Evolutionary conservation across 2,888 invertebrate genomes (phyloP), one percentile per base, ranked within the genome.

Genomic region (Eudemis profundana): DNA sequence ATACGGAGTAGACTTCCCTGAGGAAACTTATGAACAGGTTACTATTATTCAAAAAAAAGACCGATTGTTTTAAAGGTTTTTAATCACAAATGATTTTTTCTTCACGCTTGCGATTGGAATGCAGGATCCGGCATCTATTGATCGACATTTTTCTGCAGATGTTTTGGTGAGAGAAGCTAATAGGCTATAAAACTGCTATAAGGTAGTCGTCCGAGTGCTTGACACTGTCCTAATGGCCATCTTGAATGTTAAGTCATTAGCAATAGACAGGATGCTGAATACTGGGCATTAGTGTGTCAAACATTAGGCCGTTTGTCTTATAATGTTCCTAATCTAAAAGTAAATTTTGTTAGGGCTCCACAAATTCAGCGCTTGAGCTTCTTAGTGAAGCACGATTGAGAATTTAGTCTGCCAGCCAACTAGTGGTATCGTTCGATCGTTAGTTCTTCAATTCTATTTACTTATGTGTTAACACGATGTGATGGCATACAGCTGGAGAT

Each of bases 1-100:
- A 0, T 98, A 98, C 76, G 95, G 96, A n/a, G 96, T 97, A 17
- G 96, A 97, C 73, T 96, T 98, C 84, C 94, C 95, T 0, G 97
- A 98, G 72, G 95, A 96, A 71, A 93, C 95, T 0, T 93, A 95
- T 72, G 93, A 96, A 44, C 95, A 96, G 92, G 96, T 95, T 75
- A 59, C 27, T 17, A 38, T 10, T 23, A 23, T 23, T 23, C 33
- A 0, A 10, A 10, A 27, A 27, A 27, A 27, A 27, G 7, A 27
- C 7, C 4, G 4, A 33, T 40, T 42, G 4, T 3, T 17, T 15
- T 27, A 8, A 61, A 27, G 4, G 5, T 53, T 46, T 53, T 23
- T 33, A 60, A 49, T 21, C 15, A 61, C 27, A 29, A 61, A 14
- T n/a, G 27, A 21, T 59, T 53, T 68, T 65, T 67, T 66, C 69